Base-by-base conservation (phyloP, 2,113 vertebrate genomes). In the Ibidorhyncha struthersii region DNA sequence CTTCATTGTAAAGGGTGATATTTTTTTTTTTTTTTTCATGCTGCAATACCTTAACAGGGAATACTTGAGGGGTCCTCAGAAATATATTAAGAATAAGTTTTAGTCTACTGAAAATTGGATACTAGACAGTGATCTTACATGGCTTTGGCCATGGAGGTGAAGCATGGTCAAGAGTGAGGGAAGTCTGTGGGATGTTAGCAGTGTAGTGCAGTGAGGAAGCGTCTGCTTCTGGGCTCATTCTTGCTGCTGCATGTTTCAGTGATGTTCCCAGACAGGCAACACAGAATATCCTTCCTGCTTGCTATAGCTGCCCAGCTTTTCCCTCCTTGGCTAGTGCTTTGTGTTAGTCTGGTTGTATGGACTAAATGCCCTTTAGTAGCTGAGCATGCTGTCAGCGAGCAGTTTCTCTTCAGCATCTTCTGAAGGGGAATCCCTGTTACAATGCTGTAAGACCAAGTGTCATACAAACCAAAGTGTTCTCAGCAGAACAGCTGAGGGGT, bases 381-480 rank as follows among this genome's bases (percentile, higher is more conserved):
- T 0, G 4, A 40, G 14, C 9, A 21, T 53, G 12, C 29, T 67
- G 36, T 29, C 30, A 36, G 30, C 0, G 1, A 71, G n/a, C 17
- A 45, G 32, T n/a, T 76, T 59, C 49, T 22, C 40, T 40, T 63
- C 19, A 66, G 41, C 52, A n/a, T 66, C 20, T 82, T 56, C 32
- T 26, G 53, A 20, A 63, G 20, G 40, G 26, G 18, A 50, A 14
- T 61, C 45, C 18, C 20, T 7, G 1, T 27, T 25, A 3, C 18
- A 25, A 0, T 17, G 36, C 53, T 77, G 27, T 17, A 67, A 73
- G 70, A 32, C 3, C 56, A 26, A 78, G 38, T 9, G 22, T 50
- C 11, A 2, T 10, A 23, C 14, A n/a, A 52, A 13, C 34, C 53
- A 7, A 19, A 29, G 40, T 6, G 5, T 29, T 26, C 32, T 70